A percentile compares a stretch with the other conserved stretches of the same genome.
Evolutionary conservation across 2,797 vertebrate genomes (phyloP).

Genomic region (Melanotaenia boesemani): DNA sequence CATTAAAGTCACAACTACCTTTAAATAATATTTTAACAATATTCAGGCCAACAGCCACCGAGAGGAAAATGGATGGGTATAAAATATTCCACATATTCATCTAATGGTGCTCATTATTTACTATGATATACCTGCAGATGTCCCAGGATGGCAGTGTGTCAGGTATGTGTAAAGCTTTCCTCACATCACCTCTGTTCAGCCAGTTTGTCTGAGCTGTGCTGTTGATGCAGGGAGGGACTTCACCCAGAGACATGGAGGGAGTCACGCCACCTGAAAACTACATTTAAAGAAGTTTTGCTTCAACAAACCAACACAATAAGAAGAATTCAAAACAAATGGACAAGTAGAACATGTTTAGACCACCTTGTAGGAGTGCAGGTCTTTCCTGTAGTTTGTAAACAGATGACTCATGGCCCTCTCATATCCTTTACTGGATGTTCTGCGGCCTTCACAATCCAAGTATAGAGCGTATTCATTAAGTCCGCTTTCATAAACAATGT

Average conservation of each 20-base stretch:
- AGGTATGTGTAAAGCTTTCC: constrained; percentile 83
- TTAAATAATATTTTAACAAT: background rate
- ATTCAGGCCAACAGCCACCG: background rate
- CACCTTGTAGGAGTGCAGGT: constrained; percentile 48
- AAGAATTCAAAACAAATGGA: background rate
- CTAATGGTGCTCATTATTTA: background rate
- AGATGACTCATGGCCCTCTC: constrained; percentile 75
- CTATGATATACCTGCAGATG: constrained; percentile 79
- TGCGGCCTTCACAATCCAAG: constrained; percentile 79
- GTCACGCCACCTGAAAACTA: constrained; percentile 38
- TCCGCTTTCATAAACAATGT: constrained; percentile 76
- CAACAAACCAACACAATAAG: background rate
- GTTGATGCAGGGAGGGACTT: constrained; percentile 83
- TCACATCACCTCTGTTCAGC: constrained; percentile 83
- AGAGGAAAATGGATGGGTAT: background rate
- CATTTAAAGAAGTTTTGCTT: background rate
- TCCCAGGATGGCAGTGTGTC: constrained; percentile 80
- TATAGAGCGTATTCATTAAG: constrained; percentile 84
- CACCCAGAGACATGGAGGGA: constrained; percentile 24
- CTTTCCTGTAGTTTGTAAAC: constrained; percentile 72
- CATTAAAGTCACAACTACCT: background rate
- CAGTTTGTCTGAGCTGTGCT: constrained; percentile 81
- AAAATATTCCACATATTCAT: background rate
- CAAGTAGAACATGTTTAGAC: background rate
- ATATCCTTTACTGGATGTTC: constrained; percentile 55